Percentiles rank a stretch among this genome's conserved stretches.
These are phyloP conservation scores for Tenualosa ilisha DNA, from an alignment of 2,797 vertebrate species.

Conservation along the genomic window DNA sequence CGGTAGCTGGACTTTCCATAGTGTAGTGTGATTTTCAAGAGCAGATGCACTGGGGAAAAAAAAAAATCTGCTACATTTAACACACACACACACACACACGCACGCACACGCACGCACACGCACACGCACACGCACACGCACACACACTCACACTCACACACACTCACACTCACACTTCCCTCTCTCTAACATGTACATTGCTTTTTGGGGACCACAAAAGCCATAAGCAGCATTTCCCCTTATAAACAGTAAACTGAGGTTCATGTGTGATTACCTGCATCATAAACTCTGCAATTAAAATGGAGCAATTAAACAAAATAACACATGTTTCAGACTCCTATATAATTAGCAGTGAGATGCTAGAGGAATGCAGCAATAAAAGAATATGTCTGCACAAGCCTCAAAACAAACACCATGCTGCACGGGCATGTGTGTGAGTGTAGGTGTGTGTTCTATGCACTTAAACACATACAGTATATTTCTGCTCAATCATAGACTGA, in stretches of 20 bases:
- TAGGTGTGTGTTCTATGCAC: no score
- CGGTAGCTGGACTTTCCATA: not conserved
- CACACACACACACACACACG: not conserved
- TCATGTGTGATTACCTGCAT: not conserved
- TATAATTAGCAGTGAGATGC: conserved; percentile 11
- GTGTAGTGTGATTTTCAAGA: not conserved
- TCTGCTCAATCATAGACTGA: no score
- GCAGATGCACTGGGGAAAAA: not conserved
- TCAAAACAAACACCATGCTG: not conserved
- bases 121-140: not conserved
- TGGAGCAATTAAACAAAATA: not conserved
- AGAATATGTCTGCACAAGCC: not conserved
- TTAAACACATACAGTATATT: no score
- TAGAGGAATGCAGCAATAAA: not conserved
- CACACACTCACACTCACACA: not conserved
- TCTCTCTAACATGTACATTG: not conserved
- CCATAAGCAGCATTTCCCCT: not conserved
- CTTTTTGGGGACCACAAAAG: not conserved
- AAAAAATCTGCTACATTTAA: not conserved
- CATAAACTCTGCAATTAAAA: conserved; percentile 5
- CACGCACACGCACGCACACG: not conserved
- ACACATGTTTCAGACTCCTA: not conserved
- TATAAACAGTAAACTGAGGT: conserved; percentile 3
- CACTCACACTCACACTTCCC: not conserved
- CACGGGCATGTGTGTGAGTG: not conserved